Conservation (phyloP, 2,797 vertebrate genomes). For the Galaxias olidus region DNA sequence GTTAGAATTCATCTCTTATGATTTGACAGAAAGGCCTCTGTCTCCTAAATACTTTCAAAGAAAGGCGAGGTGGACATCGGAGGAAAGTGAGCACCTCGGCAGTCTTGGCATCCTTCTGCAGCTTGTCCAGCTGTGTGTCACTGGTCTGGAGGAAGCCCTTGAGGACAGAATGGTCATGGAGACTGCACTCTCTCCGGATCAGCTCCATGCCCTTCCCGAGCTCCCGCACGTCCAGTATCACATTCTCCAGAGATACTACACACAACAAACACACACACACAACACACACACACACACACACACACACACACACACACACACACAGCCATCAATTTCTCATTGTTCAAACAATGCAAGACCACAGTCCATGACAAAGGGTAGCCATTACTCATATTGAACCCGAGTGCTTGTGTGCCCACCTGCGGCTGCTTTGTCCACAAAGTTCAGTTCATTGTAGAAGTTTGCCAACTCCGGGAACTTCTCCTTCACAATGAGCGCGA, state of each 20-base stretch:
- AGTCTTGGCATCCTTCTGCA: conserved; percentile 90
- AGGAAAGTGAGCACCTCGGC: conserved; percentile 80
- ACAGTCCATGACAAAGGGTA: background rate
- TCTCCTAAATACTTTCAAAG: background rate
- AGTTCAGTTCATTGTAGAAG: conserved; percentile 94
- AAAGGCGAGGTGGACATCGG: conserved; percentile 3
- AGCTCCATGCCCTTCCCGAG: conserved; percentile 95
- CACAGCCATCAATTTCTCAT: background rate
- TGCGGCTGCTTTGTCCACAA: conserved; percentile 95
- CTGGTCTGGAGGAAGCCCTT: conserved; percentile 85
- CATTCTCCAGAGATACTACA: conserved; percentile 94
- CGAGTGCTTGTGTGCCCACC: conserved; percentile 64
- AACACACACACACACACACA: conserved; percentile 1
- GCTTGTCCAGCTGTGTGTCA: conserved; percentile 87
- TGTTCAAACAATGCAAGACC: too few relatives aligned
- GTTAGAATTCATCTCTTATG: background rate
- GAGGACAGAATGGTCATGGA: conserved; percentile 89
- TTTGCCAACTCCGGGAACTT: conserved; percentile 90
- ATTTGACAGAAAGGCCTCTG: background rate
- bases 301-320: conserved; percentile 7
- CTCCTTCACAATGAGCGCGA: conserved; percentile 91
- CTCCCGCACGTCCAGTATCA: conserved; percentile 92
- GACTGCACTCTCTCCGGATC: conserved; percentile 88
- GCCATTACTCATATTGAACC: background rate
- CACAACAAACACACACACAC: background rate